A percentile compares a stretch with the other conserved stretches of the same genome.
These are phyloP conservation scores for Zonitis immaculata DNA, from an alignment of 2,888 invertebrate species.

Conservation along the genomic window DNA sequence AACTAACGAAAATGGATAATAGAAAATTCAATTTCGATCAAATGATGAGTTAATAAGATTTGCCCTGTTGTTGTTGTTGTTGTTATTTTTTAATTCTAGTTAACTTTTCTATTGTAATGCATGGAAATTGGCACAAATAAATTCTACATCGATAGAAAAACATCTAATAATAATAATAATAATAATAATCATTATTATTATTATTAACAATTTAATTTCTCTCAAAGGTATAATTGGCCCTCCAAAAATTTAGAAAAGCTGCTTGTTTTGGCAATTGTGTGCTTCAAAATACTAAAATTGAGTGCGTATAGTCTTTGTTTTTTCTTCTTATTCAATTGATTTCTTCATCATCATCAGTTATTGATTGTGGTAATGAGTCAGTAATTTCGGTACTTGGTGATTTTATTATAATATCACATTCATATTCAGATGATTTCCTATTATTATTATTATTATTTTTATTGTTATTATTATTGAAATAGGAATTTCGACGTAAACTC, in stretches of 20 bases:
- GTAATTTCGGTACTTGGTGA: slow-evolving; percentile 44
- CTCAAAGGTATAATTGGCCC: too few species aligned
- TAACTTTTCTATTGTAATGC: neutral
- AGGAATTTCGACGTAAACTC: slow-evolving; percentile 35
- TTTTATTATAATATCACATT: slow-evolving; percentile 29
- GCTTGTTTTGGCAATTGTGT: too few species aligned
- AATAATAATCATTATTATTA: too few species aligned
- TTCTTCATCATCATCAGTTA: slow-evolving; percentile 9
- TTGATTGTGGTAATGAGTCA: slow-evolving; percentile 28
- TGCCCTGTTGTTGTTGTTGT: too few species aligned
- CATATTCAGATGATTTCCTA: slow-evolving; percentile 34
- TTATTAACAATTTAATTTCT: too few species aligned
- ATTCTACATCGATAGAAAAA: slow-evolving; percentile 1
- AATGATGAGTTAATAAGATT: neutral
- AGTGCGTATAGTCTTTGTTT: too few species aligned
- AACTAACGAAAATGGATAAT: neutral
- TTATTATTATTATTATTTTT: neutral
- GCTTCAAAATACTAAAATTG: too few species aligned
- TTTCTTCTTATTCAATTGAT: too few species aligned
- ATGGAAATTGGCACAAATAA: neutral
- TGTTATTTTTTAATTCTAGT: too few species aligned
- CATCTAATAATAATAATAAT: too few species aligned
- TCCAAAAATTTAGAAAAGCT: too few species aligned
- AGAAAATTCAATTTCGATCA: neutral
- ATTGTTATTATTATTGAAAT: slow-evolving; percentile 16